Percentiles rank a stretch among this genome's conserved stretches.
These are phyloP conservation scores for Sus cebifrons DNA, from an alignment of 2,797 vertebrate species.

Conservation along the genomic window DNA sequence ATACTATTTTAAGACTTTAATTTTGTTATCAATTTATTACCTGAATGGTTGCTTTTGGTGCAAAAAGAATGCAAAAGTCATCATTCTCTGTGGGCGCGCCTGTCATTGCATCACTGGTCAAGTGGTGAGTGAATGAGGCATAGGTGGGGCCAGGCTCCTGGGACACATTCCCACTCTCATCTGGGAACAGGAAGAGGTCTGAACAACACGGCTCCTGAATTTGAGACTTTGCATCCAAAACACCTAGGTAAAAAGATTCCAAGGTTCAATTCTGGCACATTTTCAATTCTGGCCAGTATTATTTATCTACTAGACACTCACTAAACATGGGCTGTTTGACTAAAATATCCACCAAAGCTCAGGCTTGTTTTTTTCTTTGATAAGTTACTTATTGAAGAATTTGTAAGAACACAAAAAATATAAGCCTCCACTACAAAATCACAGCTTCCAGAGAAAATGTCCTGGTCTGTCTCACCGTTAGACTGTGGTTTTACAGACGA, in stretches of 20 bases:
- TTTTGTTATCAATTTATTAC: slow-evolving; percentile 89
- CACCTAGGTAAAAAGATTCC: slow-evolving; percentile 88
- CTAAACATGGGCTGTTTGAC: background rate
- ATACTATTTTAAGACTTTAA: background rate
- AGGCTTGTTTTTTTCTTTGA: background rate
- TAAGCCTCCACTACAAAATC: background rate
- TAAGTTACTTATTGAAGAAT: background rate
- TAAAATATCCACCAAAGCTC: background rate
- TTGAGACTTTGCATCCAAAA: slow-evolving; percentile 91
- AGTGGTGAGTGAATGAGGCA: slow-evolving; percentile 93
- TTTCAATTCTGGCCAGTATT: background rate
- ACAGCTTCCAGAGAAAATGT: background rate
- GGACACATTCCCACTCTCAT: slow-evolving; percentile 96
- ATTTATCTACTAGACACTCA: background rate
- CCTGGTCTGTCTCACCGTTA: slow-evolving; percentile 91
- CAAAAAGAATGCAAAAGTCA: slow-evolving; percentile 98
- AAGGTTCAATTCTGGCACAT: background rate
- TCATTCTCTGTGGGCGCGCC: slow-evolving; percentile 93
- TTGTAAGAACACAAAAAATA: background rate
- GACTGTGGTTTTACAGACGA: slow-evolving; percentile 88
- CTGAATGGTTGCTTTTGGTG: slow-evolving; percentile 93
- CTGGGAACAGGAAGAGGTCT: slow-evolving; percentile 98
- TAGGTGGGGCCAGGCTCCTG: slow-evolving; percentile 95
- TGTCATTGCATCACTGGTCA: slow-evolving; percentile 93
- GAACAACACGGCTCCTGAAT: slow-evolving; percentile 94